Percentiles rank a stretch among this genome's conserved stretches.
These are phyloP conservation scores for Brachirus orientalis DNA, from an alignment of 2,113 vertebrate genomes.

Conservation along the genomic window DNA sequence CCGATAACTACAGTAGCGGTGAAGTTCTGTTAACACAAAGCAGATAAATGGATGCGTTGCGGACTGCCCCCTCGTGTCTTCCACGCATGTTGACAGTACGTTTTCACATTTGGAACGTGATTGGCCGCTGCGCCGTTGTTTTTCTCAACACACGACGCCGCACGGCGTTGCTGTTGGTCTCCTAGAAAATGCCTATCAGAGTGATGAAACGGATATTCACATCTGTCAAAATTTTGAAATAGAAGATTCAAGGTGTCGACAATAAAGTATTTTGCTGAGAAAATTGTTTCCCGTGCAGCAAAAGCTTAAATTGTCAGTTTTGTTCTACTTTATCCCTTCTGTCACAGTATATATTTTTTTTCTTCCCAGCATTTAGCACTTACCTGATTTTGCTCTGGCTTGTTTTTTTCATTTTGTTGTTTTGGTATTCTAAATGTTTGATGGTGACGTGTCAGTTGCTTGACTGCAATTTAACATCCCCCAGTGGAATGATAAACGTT, in stretches of 20 bases:
- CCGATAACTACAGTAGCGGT: no score
- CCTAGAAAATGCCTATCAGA: neutral
- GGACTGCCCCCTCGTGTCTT: neutral
- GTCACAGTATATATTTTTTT: no score
- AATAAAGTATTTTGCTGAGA: neutral
- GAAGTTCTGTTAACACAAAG: neutral
- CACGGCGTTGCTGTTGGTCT: constrained; percentile 16
- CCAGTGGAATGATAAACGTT: no score
- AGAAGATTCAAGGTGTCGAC: neutral
- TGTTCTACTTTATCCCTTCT: no score
- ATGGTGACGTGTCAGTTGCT: no score
- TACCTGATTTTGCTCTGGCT: no score
- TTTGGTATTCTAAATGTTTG: no score
- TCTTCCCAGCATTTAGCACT: no score
- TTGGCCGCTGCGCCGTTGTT: constrained; percentile 27
- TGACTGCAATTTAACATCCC: no score
- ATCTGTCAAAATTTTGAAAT: neutral
- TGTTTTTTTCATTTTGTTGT: no score
- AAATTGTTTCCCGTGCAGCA: neutral
- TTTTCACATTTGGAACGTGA: neutral
- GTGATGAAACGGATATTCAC: neutral
- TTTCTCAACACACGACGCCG: constrained; percentile 12
- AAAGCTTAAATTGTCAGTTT: neutral
- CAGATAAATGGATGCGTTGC: neutral
- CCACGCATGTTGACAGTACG: neutral